phyloP scores from a whole-genome alignment of 2,888 invertebrate genomes.

The Megalurothrips usitatus region DNA sequence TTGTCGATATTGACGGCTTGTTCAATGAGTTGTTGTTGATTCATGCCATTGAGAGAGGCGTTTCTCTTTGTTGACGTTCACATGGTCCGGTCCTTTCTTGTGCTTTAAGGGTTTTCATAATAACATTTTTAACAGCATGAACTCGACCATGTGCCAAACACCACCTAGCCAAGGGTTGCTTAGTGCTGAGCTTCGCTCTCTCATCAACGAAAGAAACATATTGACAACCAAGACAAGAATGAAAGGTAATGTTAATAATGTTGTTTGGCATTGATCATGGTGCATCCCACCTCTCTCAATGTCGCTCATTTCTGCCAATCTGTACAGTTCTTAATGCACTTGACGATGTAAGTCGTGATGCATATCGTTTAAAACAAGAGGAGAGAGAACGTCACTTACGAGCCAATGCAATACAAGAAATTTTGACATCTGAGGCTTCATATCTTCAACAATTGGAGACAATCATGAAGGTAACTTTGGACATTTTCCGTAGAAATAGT shows the following conservation, averaged over 20 bases:
- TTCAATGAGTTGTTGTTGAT: too few species aligned
- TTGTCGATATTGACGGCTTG: too few species aligned
- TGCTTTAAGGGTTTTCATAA: too few species aligned
- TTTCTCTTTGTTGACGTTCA: too few species aligned
- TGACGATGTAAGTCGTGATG: slow-evolving; percentile 47
- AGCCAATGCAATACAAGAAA: slow-evolving; percentile 61
- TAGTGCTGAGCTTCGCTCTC: slow-evolving; percentile 57
- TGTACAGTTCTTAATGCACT: slow-evolving; percentile 53
- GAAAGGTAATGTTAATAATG: slow-evolving; percentile 48
- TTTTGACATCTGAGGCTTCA: slow-evolving; percentile 63
- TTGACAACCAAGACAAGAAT: slow-evolving; percentile 57
- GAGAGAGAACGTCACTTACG: slow-evolving; percentile 44
- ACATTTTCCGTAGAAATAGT: slow-evolving; percentile 2
- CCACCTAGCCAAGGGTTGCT: slow-evolving; percentile 38
- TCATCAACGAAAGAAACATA: slow-evolving; percentile 58
- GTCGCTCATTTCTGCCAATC: slow-evolving; percentile 5
- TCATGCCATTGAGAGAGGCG: too few species aligned
- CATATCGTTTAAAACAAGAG: slow-evolving; percentile 39
- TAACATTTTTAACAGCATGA: not conserved
- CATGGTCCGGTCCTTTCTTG: too few species aligned
- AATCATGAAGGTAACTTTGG: slow-evolving; percentile 53
- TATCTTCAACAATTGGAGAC: slow-evolving; percentile 64
- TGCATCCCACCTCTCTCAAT: slow-evolving; percentile 29
- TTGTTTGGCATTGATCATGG: slow-evolving; percentile 26
- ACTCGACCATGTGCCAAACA: not conserved